Percentiles rank a stretch among this genome's conserved stretches.
These are phyloP conservation scores for Pelusios castaneus DNA, from an alignment of 2,113 vertebrate species.

Conservation along the genomic window DNA sequence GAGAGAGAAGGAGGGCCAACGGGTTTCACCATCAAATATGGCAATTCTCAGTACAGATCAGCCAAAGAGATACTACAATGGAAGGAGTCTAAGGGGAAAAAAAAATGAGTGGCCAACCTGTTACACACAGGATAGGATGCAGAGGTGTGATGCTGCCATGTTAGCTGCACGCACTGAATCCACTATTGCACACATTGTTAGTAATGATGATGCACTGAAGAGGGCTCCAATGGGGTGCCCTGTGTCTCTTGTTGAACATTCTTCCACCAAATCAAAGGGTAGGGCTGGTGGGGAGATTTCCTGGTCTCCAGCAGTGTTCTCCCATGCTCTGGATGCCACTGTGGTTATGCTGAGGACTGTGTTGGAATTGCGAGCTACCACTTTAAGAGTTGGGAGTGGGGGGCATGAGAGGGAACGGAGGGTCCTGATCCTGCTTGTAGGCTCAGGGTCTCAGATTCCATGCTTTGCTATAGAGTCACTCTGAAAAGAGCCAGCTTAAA, in stretches of 20 bases:
- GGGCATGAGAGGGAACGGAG: no score
- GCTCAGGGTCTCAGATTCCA: not conserved
- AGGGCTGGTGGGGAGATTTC: not conserved
- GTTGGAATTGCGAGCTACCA: not conserved
- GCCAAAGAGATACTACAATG: not conserved
- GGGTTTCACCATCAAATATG: not conserved
- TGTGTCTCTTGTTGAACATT: not conserved
- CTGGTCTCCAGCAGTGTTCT: not conserved
- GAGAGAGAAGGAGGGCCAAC: not conserved
- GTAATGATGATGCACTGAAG: rapidly evolving
- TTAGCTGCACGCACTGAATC: not conserved
- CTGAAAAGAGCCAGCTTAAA: not conserved
- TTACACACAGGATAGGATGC: not conserved
- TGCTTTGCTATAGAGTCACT: no score
- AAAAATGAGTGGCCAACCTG: not conserved
- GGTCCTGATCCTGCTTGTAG: not conserved
- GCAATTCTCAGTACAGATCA: not conserved
- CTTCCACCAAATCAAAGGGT: not conserved
- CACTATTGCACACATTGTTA: not conserved
- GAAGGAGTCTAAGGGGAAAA: not conserved
- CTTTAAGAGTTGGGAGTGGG: not conserved
- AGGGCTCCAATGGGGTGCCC: not conserved
- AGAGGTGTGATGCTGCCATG: not conserved
- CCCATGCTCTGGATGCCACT: not conserved
- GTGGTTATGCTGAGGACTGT: no score